These are phyloP conservation scores for Menidia beryllina DNA, from an alignment of 2,113 vertebrate genomes.

Conservation along the genomic window DNA sequence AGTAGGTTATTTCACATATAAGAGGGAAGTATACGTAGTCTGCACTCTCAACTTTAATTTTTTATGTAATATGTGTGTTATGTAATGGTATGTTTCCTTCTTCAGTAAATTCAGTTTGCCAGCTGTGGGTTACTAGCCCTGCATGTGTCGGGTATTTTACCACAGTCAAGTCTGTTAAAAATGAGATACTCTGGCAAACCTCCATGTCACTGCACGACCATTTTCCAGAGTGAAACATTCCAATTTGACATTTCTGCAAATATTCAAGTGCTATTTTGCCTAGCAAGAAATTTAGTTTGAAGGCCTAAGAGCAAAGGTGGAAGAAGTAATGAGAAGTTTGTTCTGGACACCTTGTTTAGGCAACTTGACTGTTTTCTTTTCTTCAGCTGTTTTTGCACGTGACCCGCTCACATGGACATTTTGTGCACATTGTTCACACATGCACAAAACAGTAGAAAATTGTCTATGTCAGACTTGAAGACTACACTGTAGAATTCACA, in stretches of 20 bases:
- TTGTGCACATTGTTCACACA: background rate
- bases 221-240: background rate
- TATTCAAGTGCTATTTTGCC: background rate
- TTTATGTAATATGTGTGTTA: background rate
- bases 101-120: background rate
- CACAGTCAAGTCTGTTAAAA: conserved; percentile 17
- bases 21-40: conserved; percentile 3
- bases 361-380: too few species aligned
- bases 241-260: conserved; percentile 1
- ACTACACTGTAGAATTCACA: too few species aligned
- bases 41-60: conserved; percentile 5
- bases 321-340: too few species aligned
- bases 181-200: conserved; percentile 6
- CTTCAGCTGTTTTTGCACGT: background rate
- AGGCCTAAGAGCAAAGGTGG: too few species aligned
- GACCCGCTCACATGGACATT: background rate
- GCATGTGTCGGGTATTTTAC: conserved; percentile 3
- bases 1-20: conserved; percentile 20
- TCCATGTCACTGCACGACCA: background rate
- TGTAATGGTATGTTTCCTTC: background rate
- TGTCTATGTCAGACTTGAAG: background rate
- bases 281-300: background rate
- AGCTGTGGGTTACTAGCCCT: conserved; percentile 2
- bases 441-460: background rate
- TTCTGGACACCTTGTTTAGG: too few species aligned